Base-by-base conservation (phyloP, 1,140 invertebrate genomes). In the Drosophila dunni region DNA sequence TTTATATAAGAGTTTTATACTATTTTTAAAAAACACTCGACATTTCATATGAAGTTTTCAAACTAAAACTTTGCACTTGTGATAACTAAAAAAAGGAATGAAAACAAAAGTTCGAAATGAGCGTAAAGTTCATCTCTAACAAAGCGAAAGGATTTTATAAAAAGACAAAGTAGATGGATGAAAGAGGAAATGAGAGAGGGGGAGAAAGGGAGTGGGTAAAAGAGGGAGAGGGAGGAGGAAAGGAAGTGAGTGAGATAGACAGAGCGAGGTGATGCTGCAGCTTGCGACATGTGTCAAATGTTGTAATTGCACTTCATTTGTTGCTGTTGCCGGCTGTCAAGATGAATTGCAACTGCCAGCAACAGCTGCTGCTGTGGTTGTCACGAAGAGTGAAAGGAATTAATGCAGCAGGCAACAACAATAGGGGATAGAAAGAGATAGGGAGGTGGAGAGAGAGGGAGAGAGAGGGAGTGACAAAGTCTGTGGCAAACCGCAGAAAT, bases 231-330 rank as follows among this genome's bases (percentile, higher is more conserved):
- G 38, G 42, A 38, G 53, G 4, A 11, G 24, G 29, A 38, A 40
- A 3, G 29, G 11, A 24, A 17, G 24, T 29, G 24, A 6, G 0
- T 5, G 24, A 29, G 40, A 58, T 4, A 65, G 3, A 65, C 3
- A 13, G 51, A 20, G 2, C n/a, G 57, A 62, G 36, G 45, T 29
- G 29, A 7, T 46, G 33, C 44, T 53, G 36, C 40, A 54, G 24
- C 24, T 61, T 66, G 69, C 46, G 45, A 58, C 45, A 66, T 60
- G 62, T 66, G 63, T 65, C 53, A 72, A 72, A 58, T 72, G 69
- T 66, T 72, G 54, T 70, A 70, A 75, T 70, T 70, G 66, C 72
- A 64, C 24, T 64, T 75, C 58, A 58, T 75, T 51, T 57, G 51
- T 42, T 70, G 66, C 44, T 71, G 60, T 40, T 63, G 67, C 56